phyloP scores from a whole-genome alignment of 2,888 invertebrate genomes.

The Cantharis nigra region DNA sequence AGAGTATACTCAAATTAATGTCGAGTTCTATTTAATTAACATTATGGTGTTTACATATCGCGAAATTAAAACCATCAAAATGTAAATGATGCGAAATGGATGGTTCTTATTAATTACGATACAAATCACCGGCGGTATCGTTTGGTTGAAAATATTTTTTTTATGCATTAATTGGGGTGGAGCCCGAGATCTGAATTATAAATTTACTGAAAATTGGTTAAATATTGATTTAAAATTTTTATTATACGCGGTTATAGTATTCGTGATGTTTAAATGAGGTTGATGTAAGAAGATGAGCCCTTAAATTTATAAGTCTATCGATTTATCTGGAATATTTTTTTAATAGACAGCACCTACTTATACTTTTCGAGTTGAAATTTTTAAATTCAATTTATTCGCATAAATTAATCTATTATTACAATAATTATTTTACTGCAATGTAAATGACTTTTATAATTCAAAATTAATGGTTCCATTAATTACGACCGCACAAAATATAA shows the following conservation, averaged over 20 bases:
- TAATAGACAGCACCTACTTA: neutral
- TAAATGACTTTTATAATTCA: neutral
- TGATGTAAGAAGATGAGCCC: neutral
- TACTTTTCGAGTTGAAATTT: neutral
- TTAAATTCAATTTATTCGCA: neutral
- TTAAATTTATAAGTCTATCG: neutral
- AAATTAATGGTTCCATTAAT: neutral
- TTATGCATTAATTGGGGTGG: neutral
- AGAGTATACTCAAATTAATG: neutral
- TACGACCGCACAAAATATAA: neutral
- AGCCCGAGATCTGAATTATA: neutral
- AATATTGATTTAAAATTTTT: neutral
- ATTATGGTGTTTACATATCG: neutral
- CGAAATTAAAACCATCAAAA: neutral
- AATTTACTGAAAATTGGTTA: neutral
- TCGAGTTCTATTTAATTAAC: neutral
- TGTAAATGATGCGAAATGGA: neutral
- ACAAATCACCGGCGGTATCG: neutral
- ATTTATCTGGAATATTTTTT: neutral
- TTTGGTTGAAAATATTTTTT: neutral
- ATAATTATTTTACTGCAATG: neutral
- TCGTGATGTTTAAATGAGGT: neutral
- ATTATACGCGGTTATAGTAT: neutral
- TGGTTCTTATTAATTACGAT: neutral
- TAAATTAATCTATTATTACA: neutral